phyloP scores from a whole-genome alignment of 2,888 invertebrate species.

The Spodoptera exigua region DNA sequence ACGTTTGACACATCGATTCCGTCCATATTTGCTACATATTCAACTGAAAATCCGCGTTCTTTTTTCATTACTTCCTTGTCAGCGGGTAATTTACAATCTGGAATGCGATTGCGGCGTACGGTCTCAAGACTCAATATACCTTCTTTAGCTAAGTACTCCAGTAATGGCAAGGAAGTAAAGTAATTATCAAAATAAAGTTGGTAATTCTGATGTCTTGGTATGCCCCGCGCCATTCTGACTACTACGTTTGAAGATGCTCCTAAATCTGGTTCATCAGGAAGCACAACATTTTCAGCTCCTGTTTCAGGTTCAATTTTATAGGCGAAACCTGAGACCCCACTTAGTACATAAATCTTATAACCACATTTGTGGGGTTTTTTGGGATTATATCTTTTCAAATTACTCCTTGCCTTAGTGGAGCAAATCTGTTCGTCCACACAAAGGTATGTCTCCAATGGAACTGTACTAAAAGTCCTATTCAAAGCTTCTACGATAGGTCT shows the following conservation, averaged over 20 bases:
- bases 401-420: slow-evolving; percentile 28
- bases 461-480: no score
- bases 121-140: no score
- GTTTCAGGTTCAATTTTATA: slow-evolving; percentile 64
- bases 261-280: slow-evolving; percentile 52
- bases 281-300: slow-evolving; percentile 56
- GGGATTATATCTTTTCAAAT: slow-evolving; percentile 64
- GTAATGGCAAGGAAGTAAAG: slow-evolving; percentile 19
- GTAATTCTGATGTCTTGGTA: slow-evolving; percentile 58
- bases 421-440: slow-evolving; percentile 13
- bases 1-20: slow-evolving; percentile 55
- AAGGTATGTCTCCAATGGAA: slow-evolving; percentile 13
- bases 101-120: no score
- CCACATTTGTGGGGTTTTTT: slow-evolving; percentile 69
- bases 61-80: background rate
- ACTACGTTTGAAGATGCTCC: slow-evolving; percentile 60
- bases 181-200: slow-evolving; percentile 58
- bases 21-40: slow-evolving; percentile 49
- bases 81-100: no score
- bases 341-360: slow-evolving; percentile 61
- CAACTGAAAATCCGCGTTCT: slow-evolving; percentile 52
- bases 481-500: no score
- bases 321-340: slow-evolving; percentile 58
- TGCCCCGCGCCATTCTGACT: slow-evolving; percentile 52
- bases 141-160: no score